Percentiles rank a stretch among this genome's conserved stretches.
Conservation (phyloP, 2,797 vertebrate species). For the Zenarchopterus dispar region DNA sequence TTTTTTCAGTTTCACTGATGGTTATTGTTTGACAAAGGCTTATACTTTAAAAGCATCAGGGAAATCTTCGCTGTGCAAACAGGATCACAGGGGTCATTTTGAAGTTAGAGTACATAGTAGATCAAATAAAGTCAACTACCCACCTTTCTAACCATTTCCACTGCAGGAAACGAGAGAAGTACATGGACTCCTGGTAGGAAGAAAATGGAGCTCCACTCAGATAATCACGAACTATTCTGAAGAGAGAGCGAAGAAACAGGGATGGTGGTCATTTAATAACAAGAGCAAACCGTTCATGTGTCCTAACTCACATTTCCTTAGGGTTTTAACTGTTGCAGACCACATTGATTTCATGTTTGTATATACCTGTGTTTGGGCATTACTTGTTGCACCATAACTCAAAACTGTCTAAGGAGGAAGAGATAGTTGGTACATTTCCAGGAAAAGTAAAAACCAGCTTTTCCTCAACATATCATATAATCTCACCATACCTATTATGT, state of each 20-base stretch:
- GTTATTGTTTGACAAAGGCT: neutral
- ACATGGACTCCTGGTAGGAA: conserved; percentile 89
- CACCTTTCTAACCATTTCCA: conserved; percentile 98
- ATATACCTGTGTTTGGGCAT: too few relatives aligned
- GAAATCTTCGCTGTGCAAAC: neutral
- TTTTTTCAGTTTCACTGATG: neutral
- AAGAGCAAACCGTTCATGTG: conserved; percentile 13
- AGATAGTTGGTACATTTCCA: too few relatives aligned
- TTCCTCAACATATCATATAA: too few relatives aligned
- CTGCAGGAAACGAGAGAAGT: conserved; percentile 93
- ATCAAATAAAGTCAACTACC: conserved; percentile 36
- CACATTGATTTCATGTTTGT: too few relatives aligned
- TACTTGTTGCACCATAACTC: too few relatives aligned
- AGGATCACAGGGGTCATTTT: neutral
- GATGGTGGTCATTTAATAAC: conserved; percentile 35
- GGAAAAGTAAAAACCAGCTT: too few relatives aligned
- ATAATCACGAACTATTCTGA: conserved; percentile 90
- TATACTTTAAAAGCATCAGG: neutral
- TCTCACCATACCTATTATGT: neutral
- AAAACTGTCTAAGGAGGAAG: too few relatives aligned
- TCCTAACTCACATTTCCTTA: neutral
- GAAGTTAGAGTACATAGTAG: neutral
- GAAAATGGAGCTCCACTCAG: conserved; percentile 91
- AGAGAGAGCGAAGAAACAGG: conserved; percentile 30
- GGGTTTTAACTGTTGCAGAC: conserved; percentile 12